A percentile compares a stretch with the other conserved stretches of the same genome.
Evolutionary conservation across 2,888 invertebrate species (phyloP).

Genomic region (Eristalinus sepulchralis): DNA sequence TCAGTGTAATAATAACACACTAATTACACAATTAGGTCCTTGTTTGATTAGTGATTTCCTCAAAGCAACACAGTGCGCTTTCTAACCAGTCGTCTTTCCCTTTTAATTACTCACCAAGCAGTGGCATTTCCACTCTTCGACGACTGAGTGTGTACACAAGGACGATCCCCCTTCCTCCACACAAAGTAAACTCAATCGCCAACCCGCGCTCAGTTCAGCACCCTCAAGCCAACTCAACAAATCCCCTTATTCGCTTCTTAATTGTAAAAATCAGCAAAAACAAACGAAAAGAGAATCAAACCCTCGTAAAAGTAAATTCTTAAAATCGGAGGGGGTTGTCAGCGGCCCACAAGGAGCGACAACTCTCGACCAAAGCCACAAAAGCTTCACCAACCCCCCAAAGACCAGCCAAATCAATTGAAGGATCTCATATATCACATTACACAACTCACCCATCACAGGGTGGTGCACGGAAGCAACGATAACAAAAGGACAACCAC

Average conservation of each 20-base stretch:
- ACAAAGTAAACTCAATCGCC: neutral
- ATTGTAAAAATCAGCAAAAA: conserved; percentile 49
- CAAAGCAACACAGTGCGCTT: neutral
- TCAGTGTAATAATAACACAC: neutral
- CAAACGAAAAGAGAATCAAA: neutral
- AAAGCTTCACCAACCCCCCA: conserved; percentile 41
- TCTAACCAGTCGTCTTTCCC: neutral
- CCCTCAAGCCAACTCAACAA: conserved; percentile 15
- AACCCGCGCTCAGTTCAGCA: conserved; percentile 45
- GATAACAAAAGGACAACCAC: conserved; percentile 18
- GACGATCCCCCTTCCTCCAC: neutral
- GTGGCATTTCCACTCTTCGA: neutral
- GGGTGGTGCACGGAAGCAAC: neutral
- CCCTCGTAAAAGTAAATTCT: neutral
- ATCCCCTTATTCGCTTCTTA: conserved; percentile 50
- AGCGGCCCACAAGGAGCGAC: neutral
- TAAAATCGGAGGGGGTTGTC: conserved; percentile 2
- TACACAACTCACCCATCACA: neutral
- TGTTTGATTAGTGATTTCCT: neutral
- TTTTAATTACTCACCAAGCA: neutral
- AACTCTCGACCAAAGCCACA: conserved; percentile 31
- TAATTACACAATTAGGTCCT: neutral
- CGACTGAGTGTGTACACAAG: neutral
- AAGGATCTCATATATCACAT: conserved; percentile 46
- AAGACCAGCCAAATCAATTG: conserved; percentile 10